Evolutionary conservation across 2,113 vertebrate species (phyloP).

Genomic region (Canis aureus): DNA sequence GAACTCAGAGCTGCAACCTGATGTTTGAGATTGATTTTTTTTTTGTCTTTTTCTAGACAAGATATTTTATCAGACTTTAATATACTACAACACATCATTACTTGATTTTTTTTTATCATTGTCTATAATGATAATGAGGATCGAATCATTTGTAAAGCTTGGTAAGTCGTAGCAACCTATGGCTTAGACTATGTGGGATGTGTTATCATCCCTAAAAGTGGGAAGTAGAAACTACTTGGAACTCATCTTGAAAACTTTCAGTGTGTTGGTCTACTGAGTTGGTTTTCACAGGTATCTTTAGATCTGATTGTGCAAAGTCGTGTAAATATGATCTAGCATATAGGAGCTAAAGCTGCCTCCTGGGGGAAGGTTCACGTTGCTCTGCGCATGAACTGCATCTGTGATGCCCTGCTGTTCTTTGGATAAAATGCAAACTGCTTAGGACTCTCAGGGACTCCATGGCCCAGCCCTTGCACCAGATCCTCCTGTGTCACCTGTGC

Average conservation of each 20-base stretch:
- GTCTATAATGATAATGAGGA: neutral
- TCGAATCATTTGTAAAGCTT: neutral
- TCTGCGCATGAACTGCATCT: neutral
- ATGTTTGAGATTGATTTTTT: slow-evolving; percentile 5
- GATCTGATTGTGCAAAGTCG: neutral
- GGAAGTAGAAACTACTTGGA: slow-evolving; percentile 14
- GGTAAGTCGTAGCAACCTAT: neutral
- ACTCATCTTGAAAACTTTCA: neutral
- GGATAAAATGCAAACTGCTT: neutral
- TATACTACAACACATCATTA: neutral
- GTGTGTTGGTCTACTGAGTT: neutral
- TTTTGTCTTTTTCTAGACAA: neutral
- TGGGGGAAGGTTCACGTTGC: accelerated
- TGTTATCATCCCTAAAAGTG: neutral
- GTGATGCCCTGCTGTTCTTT: neutral
- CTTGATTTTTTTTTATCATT: neutral
- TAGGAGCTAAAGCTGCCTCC: neutral
- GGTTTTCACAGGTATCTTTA: neutral
- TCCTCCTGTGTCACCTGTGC: accelerated
- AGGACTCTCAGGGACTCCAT: neutral
- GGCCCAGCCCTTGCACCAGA: accelerated
- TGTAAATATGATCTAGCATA: neutral
- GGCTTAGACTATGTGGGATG: neutral
- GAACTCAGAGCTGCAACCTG: neutral
- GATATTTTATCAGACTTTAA: slow-evolving; percentile 3